A percentile compares a stretch with the other conserved stretches of the same genome.
Conservation (phyloP, 2,797 vertebrate species). For the Argya squamiceps region DNA sequence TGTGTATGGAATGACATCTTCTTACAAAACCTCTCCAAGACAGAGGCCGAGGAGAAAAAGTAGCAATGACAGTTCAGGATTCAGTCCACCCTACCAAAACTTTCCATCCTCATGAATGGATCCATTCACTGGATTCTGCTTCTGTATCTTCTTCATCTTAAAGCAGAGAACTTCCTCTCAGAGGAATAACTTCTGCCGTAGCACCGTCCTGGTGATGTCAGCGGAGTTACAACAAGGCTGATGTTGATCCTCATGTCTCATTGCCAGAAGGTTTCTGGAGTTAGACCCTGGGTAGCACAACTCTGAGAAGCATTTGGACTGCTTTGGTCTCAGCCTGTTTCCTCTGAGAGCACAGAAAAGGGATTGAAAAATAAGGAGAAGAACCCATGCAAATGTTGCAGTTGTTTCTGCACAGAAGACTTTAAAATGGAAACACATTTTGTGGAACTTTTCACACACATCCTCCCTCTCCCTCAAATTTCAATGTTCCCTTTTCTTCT, state of each 20-base stretch:
- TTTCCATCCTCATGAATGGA: constrained; percentile 23
- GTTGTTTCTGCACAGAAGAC: not conserved
- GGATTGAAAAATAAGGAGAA: not conserved
- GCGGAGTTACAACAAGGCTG: not conserved
- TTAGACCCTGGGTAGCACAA: not conserved
- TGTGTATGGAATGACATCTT: not conserved
- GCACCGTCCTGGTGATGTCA: not conserved
- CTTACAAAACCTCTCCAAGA: not conserved
- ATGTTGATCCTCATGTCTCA: not conserved
- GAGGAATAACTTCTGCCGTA: not conserved
- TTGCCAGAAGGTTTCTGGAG: not conserved
- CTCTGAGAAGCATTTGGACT: not conserved
- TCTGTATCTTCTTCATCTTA: not conserved
- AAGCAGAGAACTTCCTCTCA: not conserved
- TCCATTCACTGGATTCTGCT: not conserved
- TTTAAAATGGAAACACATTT: constrained; percentile 53
- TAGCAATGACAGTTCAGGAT: not conserved
- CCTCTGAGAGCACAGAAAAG: not conserved
- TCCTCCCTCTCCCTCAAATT: constrained; percentile 12
- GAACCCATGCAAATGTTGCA: not conserved
- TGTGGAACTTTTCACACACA: constrained; percentile 27
- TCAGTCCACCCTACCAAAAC: not conserved
- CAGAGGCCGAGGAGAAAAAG: not conserved
- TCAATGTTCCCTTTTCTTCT: constrained; percentile 52
- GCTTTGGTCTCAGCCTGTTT: not conserved